phyloP scores from a whole-genome alignment of 1,140 invertebrate species.

The Anadara kagoshimensis region DNA sequence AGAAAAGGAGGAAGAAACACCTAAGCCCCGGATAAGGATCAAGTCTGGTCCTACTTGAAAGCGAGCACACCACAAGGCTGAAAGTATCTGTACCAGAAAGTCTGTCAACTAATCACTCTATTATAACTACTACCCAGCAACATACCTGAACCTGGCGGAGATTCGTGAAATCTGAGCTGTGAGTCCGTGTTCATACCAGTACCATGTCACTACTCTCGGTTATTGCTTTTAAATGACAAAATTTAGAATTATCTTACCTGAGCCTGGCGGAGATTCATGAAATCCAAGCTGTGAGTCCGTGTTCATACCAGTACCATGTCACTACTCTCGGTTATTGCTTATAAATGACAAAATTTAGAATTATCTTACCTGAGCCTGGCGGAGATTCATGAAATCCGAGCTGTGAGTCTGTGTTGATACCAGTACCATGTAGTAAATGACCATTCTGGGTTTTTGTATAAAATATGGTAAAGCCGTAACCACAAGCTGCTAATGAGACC shows the following conservation, averaged over 20 bases:
- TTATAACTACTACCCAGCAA: too few relatives aligned
- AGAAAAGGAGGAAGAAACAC: too few relatives aligned
- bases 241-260: conserved; percentile 6
- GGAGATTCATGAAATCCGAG: conserved; percentile 79
- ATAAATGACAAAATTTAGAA: too few relatives aligned
- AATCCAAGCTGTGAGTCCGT: conserved; percentile 92
- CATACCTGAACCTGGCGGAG: conserved; percentile 42
- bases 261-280: conserved; percentile 62
- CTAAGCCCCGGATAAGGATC: too few relatives aligned
- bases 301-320: conserved; percentile 67
- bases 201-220: not conserved
- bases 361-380: conserved; percentile 37
- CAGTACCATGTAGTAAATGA: conserved; percentile 86
- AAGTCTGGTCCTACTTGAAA: too few relatives aligned
- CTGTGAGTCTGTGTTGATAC: conserved; percentile 95
- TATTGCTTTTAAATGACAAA: not conserved
- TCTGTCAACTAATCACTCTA: too few relatives aligned
- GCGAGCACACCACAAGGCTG: too few relatives aligned
- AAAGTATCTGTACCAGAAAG: too few relatives aligned
- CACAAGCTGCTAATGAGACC: conserved; percentile 85
- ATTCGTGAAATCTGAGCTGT: conserved; percentile 84
- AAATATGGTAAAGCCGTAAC: conserved; percentile 93
- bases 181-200: conserved; percentile 83
- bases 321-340: too few relatives aligned
- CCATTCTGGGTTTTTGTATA: conserved; percentile 76